Conservation (phyloP, 2,797 vertebrate species). For the Hydrocynus forskahlii region DNA sequence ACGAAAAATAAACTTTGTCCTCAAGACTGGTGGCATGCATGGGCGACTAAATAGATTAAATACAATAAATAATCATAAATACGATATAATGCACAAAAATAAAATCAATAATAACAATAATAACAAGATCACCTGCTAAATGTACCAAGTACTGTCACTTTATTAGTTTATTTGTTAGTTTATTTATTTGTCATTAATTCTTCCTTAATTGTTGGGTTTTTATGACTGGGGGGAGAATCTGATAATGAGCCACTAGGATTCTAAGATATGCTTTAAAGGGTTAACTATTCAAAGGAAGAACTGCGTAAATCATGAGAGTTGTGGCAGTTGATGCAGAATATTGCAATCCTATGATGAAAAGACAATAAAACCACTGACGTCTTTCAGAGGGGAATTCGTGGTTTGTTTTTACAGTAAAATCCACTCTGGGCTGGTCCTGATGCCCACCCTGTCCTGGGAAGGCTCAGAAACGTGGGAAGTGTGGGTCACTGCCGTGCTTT, state of each 20-base stretch:
- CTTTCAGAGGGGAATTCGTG: background rate
- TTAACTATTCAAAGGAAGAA: background rate
- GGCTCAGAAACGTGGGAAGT: conserved; percentile 42
- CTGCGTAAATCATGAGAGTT: background rate
- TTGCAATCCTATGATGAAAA: background rate
- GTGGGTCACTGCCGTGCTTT: conserved; percentile 38
- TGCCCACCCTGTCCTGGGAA: conserved; percentile 47
- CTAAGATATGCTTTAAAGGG: background rate
- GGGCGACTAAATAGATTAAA: no score
- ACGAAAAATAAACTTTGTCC: no score
- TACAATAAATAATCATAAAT: no score
- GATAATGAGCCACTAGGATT: background rate
- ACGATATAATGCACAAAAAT: no score
- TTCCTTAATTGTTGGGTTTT: no score
- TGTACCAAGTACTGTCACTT: no score
- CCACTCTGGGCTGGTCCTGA: background rate
- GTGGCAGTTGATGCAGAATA: background rate
- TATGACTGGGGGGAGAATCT: no score
- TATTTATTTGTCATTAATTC: no score
- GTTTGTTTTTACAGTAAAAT: conserved; percentile 30
- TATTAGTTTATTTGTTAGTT: no score
- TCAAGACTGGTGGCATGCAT: no score
- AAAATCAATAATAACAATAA: no score
- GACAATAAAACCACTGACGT: conserved; percentile 4
- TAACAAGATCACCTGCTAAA: no score